A percentile compares a stretch with the other conserved stretches of the same genome.
Conservation (phyloP, 1,140 invertebrate genomes). For the Vanessa tameamea region DNA sequence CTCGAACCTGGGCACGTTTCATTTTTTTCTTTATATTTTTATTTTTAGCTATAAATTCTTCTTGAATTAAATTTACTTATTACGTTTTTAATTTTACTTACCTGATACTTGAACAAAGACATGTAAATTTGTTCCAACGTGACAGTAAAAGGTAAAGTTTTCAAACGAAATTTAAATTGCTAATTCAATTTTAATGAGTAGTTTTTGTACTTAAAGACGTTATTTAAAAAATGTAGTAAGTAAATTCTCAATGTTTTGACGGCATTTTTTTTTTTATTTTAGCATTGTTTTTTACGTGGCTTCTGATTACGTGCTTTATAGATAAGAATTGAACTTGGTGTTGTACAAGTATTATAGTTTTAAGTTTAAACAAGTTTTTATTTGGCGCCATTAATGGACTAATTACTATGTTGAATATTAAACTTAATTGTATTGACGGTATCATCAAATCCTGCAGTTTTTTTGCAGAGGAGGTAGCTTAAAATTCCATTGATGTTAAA, state of each 20-base stretch:
- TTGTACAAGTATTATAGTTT: slow-evolving; percentile 8
- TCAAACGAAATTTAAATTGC: background rate
- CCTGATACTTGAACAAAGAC: background rate
- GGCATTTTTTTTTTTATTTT: slow-evolving; percentile 37
- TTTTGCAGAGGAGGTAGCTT: no score
- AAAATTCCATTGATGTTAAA: no score
- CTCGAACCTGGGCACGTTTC: slow-evolving; percentile 94
- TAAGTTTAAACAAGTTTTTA: background rate
- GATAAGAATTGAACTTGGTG: slow-evolving; percentile 20
- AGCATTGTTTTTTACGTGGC: slow-evolving; percentile 47
- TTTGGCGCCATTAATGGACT: no score
- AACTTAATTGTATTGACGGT: no score
- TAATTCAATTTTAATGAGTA: background rate
- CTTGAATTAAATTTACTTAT: slow-evolving; percentile 25
- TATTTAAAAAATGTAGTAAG: slow-evolving; percentile 1
- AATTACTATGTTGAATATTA: no score
- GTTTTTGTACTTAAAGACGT: background rate
- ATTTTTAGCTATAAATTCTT: slow-evolving; percentile 64
- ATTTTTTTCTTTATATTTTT: slow-evolving; percentile 82
- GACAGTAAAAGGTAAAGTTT: background rate
- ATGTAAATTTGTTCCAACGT: background rate
- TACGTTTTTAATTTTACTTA: background rate
- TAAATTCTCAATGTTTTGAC: slow-evolving; percentile 15
- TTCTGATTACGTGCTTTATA: slow-evolving; percentile 54
- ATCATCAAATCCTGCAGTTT: no score